Base-by-base conservation (phyloP, 2,113 vertebrate genomes). In the Zeus faber region DNA sequence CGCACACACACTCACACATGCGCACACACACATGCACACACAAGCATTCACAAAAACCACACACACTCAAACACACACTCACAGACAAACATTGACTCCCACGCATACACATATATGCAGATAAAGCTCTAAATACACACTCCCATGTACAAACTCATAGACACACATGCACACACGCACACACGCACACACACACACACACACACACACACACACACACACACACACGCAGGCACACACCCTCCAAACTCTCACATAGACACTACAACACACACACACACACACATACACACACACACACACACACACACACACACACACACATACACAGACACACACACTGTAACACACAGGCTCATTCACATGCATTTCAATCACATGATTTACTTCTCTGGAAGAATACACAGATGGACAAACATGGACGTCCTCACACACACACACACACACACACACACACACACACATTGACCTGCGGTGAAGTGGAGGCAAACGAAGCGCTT, bases 111-210 rank as follows among this genome's bases (percentile, higher is more conserved):
- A 55, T 10, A 43, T 43, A 55, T 11, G 21, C 47, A 26, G 16
- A 26, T 14, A 22, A 27, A 35, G 13, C 4, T 6, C 13, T 24
- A 58, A 31, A 50, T 18, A 54, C 43, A 45, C 7, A 55, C 40
- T 40, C 33, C 29, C 24, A 33, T 18, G 13, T 23, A 59, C 27
- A 70, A 53, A 69, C 49, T 52, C 50, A 51, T 26, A 62, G 63
- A 74, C 56, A 65, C 50, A 52, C 43, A 66, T 54, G 55, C 22
- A 58, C 43, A 50, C 62, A 29, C 51, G 16, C 6, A 35, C 13
- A 37, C 58, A 40, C 16, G 17, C 41, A 44, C 17, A 44, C 17
- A 44, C 16, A 37, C 35, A 2, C n/a, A 37, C 35, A 37, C 35
- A 9, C 14, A 4, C 35, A 9, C 14, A 37, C 11, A 14, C 35